A percentile compares a stretch with the other conserved stretches of the same genome.
Conservation (phyloP, 2,797 vertebrate genomes). For the Melanogrammus aeglefinus region DNA sequence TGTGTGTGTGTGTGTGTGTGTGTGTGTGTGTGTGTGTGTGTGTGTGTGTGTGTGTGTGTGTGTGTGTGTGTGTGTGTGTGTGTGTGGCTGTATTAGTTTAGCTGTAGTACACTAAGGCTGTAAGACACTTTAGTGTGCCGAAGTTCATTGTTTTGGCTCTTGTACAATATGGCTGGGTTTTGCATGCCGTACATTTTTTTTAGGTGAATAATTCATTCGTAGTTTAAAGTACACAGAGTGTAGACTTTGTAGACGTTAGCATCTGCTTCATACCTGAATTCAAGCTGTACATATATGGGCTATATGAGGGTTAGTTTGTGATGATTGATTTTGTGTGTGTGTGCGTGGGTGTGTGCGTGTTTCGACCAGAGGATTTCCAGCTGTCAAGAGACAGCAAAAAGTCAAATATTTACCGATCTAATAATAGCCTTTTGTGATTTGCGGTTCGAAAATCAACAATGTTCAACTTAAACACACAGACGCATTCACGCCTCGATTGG, state of each 20-base stretch:
- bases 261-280: not conserved
- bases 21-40: constrained; percentile 26
- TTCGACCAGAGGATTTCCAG: constrained; percentile 50
- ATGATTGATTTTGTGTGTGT: not conserved
- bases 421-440: constrained; percentile 51
- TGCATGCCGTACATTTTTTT: not conserved
- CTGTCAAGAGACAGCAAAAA: constrained; percentile 51
- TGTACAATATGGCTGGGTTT: no score
- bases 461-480: constrained; percentile 12
- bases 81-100: constrained; percentile 40
- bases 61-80: constrained; percentile 12
- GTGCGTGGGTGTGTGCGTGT: constrained; percentile 20
- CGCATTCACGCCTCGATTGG: constrained; percentile 2
- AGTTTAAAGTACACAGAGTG: not conserved
- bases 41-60: constrained; percentile 25
- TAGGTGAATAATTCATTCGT: not conserved
- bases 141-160: no score
- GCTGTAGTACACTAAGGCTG: no score
- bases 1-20: constrained; percentile 12
- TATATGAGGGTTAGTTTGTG: constrained; percentile 4
- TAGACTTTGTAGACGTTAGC: not conserved
- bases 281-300: constrained; percentile 7
- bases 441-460: constrained; percentile 21
- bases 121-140: no score
- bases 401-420: constrained; percentile 47